Conservation (phyloP, 2,113 vertebrate species). For the Megatriorchis doriae region DNA sequence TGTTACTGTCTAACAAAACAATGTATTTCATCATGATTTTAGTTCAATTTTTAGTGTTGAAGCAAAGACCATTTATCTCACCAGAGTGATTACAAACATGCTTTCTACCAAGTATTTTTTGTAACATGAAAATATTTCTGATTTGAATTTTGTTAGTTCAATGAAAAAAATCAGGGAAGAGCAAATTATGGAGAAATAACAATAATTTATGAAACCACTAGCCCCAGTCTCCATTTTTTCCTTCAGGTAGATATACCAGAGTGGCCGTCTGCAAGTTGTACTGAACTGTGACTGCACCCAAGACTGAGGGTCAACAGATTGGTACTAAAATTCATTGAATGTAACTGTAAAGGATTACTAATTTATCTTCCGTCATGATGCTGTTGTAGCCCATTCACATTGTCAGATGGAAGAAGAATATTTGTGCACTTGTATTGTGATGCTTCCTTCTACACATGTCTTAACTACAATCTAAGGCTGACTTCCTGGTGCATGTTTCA, state of each 20-base stretch:
- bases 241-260: neutral
- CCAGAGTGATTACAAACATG: neutral
- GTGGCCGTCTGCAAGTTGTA: neutral
- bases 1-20: neutral
- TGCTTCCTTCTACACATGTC: neutral
- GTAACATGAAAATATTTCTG: neutral
- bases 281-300: neutral
- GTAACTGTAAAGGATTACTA: neutral
- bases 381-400: neutral
- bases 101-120: neutral
- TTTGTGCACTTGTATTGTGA: neutral
- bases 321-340: neutral
- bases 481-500: neutral
- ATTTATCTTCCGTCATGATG: neutral
- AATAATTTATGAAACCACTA: neutral
- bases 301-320: neutral
- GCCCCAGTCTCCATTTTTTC: neutral
- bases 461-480: neutral
- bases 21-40: neutral
- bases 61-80: neutral
- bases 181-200: neutral
- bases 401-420: neutral
- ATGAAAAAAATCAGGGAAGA: neutral
- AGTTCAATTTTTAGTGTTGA: neutral
- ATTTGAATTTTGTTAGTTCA: neutral